A percentile compares a stretch with the other conserved stretches of the same genome.
phyloP scores from a whole-genome alignment of 2,113 vertebrate species.

The Cephalopholis sonnerati region DNA sequence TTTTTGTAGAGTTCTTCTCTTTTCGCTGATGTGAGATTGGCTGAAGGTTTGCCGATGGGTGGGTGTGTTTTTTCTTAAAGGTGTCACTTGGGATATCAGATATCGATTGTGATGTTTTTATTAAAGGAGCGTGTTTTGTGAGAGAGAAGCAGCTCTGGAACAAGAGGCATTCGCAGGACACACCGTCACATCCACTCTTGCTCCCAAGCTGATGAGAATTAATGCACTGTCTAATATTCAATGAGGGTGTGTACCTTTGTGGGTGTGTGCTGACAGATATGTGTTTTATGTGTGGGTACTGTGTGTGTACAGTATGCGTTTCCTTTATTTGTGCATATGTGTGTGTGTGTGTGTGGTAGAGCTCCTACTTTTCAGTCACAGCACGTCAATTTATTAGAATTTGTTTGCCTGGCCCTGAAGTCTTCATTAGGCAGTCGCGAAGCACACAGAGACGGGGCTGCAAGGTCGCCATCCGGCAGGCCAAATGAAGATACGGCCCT shows the following conservation, averaged over 20 bases:
- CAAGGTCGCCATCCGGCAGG: conserved; percentile 75
- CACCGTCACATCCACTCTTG: conserved; percentile 60
- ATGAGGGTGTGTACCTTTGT: conserved; percentile 23
- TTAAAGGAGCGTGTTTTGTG: conserved; percentile 69
- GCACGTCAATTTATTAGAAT: conserved; percentile 81
- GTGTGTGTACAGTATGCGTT: conserved; percentile 20
- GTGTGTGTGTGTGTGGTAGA: conserved; percentile 38
- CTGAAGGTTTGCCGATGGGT: conserved; percentile 41
- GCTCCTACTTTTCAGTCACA: conserved; percentile 76
- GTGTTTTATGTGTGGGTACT: background rate
- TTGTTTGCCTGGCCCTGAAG: conserved; percentile 83
- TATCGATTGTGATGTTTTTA: conserved; percentile 78
- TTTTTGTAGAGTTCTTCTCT: conserved; percentile 10
- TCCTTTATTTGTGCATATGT: conserved; percentile 7
- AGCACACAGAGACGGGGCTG: conserved; percentile 60
- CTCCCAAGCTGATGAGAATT: conserved; percentile 75
- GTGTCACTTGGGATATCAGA: conserved; percentile 72
- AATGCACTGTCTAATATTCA: conserved; percentile 75
- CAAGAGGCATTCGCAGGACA: conserved; percentile 56
- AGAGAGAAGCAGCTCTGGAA: conserved; percentile 45
- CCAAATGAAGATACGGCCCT: conserved; percentile 71
- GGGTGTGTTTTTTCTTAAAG: conserved; percentile 58
- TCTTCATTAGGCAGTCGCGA: conserved; percentile 81
- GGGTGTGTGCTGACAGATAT: conserved; percentile 11
- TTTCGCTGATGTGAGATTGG: conserved; percentile 9